phyloP scores from a whole-genome alignment of 2,797 vertebrate species.

The Lacerta viridis region DNA sequence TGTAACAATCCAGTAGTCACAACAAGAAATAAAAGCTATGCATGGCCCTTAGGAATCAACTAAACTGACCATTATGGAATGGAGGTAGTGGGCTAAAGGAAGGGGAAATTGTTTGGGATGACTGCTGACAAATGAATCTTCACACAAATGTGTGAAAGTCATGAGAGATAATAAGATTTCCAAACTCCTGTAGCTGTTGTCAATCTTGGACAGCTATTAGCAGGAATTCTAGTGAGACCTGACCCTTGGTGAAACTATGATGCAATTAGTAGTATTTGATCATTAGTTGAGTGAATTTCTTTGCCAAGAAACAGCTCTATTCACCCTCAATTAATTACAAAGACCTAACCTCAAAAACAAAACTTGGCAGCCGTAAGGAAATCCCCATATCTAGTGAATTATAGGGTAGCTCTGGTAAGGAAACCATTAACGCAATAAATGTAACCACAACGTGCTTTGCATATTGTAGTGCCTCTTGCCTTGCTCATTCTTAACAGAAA shows the following conservation, averaged over 20 bases:
- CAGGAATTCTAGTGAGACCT: not conserved
- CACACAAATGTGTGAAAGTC: not conserved
- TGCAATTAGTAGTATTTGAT: not conserved
- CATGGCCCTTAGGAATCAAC: not conserved
- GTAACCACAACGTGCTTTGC: not conserved
- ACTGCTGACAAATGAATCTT: not conserved
- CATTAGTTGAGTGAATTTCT: not conserved
- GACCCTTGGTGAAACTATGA: not conserved
- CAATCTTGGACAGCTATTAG: not conserved
- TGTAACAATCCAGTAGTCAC: conserved; percentile 28
- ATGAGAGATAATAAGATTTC: not conserved
- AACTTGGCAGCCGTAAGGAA: not conserved
- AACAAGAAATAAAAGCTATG: not conserved
- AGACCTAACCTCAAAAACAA: not conserved
- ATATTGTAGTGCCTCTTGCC: not conserved
- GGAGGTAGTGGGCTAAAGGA: conserved; percentile 22
- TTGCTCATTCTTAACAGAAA: not conserved
- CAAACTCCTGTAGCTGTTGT: not conserved
- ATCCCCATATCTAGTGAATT: not conserved
- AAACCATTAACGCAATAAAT: conserved; percentile 15
- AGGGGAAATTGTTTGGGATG: not conserved
- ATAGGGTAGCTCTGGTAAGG: conserved; percentile 3
- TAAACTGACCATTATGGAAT: not conserved
- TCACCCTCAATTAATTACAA: not conserved
- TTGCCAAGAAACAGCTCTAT: not conserved